Base-by-base conservation (phyloP, 2,888 invertebrate species). In the Polydrusus tereticollis region DNA sequence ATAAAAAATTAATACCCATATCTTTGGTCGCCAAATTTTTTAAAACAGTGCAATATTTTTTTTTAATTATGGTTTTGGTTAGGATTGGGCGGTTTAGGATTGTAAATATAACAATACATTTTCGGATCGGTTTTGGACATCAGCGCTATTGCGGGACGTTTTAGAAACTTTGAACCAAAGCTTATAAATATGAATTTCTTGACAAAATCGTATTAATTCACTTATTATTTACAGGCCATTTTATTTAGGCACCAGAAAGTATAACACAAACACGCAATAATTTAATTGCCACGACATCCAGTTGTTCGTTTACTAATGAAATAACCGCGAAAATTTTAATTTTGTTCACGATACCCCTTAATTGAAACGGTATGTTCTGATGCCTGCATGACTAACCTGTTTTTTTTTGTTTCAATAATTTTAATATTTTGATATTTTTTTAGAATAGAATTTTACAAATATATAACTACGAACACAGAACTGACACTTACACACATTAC, bases 401-500 rank as follows among this genome's bases (percentile, higher is more conserved):
- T 47, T 36, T 62, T 62, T n/a, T n/a, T n/a, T n/a, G n/a, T n/a
- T n/a, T 26, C 20, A 58, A 38, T 59, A 43, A n/a, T 12, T 23
- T 18, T 47, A n/a, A 45, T 47, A 20, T 45, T 18, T 60, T 45
- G 47, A 23, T 62, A 23, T 33, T 47, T 26, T 63, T 66, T 43
- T 64, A 67, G 67, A 45, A 33, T 68, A 67, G 55, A 57, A 16
- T 18, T 18, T 21, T 57, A 16, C 21, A 43, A 16, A 82, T 23
- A 23, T 41, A 23, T 14, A 43, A 38, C 8, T 16, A 47, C 47
- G 10, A 52, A 64, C 38, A 64, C 50, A 63, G 7, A 79, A 80
- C 78, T 77, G 77, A 83, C 82, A 83, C 82, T 64, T 77, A 79
- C 82, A 83, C 82, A 80, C 78, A 52, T 18, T 50, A 64, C 52